Percentiles rank a stretch among this genome's conserved stretches.
phyloP scores from a whole-genome alignment of 2,113 vertebrate species.

The Podilymbus podiceps region DNA sequence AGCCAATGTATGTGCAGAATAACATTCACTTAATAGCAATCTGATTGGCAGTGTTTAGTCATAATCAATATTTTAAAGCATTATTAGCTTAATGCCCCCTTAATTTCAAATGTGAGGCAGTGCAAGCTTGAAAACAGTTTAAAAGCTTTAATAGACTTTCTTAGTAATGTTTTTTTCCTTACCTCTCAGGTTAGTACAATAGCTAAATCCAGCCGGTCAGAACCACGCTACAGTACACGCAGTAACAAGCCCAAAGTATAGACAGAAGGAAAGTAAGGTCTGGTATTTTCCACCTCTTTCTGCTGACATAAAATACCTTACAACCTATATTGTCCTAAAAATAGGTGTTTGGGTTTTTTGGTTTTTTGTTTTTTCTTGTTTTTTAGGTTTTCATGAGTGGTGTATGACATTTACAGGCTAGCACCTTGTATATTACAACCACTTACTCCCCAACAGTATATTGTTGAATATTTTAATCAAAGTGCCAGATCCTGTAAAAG shows the following conservation, averaged over 20 bases:
- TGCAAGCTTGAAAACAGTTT: background rate
- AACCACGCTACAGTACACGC: conserved; percentile 1
- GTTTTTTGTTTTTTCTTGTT: background rate
- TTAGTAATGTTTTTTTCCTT: background rate
- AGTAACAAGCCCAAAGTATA: background rate
- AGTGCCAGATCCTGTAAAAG: background rate
- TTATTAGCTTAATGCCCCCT: background rate
- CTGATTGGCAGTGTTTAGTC: background rate
- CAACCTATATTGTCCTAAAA: background rate
- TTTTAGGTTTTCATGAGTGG: background rate
- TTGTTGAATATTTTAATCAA: background rate
- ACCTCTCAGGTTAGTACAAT: background rate
- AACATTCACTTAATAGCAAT: background rate
- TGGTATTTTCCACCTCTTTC: conserved; percentile 1
- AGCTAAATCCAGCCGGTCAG: conserved; percentile 2
- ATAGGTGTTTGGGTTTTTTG: background rate
- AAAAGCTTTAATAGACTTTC: background rate
- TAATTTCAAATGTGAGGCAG: background rate
- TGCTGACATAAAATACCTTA: background rate
- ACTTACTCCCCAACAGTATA: conserved; percentile 6
- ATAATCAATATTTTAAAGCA: background rate
- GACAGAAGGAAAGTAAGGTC: background rate
- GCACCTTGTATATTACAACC: background rate
- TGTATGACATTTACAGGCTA: background rate
- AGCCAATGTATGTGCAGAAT: background rate